Percentiles rank a stretch among this genome's conserved stretches.
phyloP scores from a whole-genome alignment of 2,113 vertebrate genomes.

The Pedetes capensis region DNA sequence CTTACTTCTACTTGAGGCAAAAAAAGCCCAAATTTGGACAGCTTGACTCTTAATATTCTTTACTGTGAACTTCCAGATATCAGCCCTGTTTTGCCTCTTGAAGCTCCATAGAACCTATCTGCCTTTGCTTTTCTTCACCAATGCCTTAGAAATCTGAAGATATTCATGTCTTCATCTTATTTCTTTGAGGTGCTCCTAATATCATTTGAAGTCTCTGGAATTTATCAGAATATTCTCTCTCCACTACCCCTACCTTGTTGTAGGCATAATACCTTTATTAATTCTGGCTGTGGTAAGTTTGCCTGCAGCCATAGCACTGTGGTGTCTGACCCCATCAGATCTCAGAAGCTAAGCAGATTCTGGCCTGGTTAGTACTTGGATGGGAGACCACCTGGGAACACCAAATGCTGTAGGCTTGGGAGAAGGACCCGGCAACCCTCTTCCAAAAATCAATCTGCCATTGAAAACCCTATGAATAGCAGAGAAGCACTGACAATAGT shows the following conservation, averaged over 20 bases:
- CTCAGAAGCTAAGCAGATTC: too few relatives aligned
- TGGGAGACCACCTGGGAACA: too few relatives aligned
- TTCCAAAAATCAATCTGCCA: too few relatives aligned
- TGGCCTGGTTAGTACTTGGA: too few relatives aligned
- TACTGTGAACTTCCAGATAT: background rate
- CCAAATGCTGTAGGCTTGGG: too few relatives aligned
- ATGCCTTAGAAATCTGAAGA: background rate
- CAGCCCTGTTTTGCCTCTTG: background rate
- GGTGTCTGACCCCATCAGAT: too few relatives aligned
- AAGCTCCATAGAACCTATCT: background rate
- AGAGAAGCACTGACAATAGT: too few relatives aligned
- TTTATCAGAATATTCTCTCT: background rate
- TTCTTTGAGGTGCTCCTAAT: background rate
- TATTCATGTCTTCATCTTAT: background rate
- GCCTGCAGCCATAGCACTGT: too few relatives aligned
- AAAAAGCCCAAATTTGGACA: background rate
- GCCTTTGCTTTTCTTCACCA: background rate
- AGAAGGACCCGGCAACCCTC: too few relatives aligned
- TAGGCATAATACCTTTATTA: background rate
- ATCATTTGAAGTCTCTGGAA: background rate
- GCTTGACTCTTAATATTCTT: background rate
- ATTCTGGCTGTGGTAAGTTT: too few relatives aligned
- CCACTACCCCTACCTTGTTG: background rate
- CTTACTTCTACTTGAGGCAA: background rate
- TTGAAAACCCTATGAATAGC: too few relatives aligned